phyloP scores from a whole-genome alignment of 2,797 vertebrate species.

The Dermochelys coriacea region DNA sequence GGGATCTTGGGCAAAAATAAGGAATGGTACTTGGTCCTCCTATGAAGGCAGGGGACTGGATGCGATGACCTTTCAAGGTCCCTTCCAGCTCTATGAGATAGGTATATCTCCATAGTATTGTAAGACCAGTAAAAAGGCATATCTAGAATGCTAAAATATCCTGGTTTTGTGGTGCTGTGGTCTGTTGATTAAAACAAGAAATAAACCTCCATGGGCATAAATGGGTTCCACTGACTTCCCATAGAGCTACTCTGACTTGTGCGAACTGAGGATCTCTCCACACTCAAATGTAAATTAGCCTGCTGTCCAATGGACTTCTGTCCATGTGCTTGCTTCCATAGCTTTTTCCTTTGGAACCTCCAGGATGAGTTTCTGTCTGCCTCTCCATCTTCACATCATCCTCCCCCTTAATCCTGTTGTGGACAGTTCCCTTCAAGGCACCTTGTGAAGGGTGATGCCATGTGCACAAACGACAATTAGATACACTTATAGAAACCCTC shows the following conservation, averaged over 20 bases:
- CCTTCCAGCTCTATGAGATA: too few relatives aligned
- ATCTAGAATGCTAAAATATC: rapidly evolving
- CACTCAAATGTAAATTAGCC: neutral
- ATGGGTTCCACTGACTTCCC: neutral
- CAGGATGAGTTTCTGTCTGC: neutral
- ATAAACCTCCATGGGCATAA: neutral
- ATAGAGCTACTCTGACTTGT: neutral
- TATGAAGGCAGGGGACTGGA: too few relatives aligned
- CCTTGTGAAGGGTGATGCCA: neutral
- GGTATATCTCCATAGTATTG: too few relatives aligned
- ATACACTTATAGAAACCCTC: neutral
- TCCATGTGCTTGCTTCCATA: neutral
- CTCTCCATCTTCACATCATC: neutral
- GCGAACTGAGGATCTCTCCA: neutral
- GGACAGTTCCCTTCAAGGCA: neutral
- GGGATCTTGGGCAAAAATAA: too few relatives aligned
- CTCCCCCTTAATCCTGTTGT: neutral
- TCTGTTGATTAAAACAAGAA: neutral
- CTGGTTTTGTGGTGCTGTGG: neutral
- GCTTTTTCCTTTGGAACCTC: neutral
- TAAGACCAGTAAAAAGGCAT: neutral
- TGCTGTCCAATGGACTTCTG: neutral
- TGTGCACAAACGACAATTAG: neutral
- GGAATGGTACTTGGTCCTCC: too few relatives aligned
- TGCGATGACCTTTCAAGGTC: too few relatives aligned